A percentile compares a stretch with the other conserved stretches of the same genome.
phyloP scores from a whole-genome alignment of 2,113 vertebrate genomes.

The Chionis minor region DNA sequence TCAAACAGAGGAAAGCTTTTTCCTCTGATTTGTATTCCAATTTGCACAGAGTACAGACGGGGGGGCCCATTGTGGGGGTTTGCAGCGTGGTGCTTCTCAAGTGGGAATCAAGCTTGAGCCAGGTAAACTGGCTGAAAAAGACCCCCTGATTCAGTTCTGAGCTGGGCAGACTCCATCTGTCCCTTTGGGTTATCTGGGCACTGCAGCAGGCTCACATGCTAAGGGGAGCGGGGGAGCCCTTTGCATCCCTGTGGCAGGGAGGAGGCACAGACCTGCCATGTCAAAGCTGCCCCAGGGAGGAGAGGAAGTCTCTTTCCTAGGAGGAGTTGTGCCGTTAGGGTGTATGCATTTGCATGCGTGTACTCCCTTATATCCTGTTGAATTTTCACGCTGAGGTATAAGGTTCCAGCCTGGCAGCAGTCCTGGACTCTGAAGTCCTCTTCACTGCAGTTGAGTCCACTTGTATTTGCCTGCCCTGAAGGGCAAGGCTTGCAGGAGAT shows the following conservation, averaged over 20 bases:
- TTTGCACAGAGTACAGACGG: slow-evolving; percentile 66
- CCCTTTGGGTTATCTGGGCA: neutral
- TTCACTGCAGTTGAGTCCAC: neutral
- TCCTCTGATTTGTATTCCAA: slow-evolving; percentile 81
- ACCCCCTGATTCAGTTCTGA: neutral
- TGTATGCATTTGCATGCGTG: neutral
- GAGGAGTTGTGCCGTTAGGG: neutral
- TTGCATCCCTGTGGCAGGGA: neutral
- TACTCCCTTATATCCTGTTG: neutral
- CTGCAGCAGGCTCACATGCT: neutral
- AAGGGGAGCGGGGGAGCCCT: neutral
- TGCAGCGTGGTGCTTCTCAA: neutral
- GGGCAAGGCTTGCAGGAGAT: neutral
- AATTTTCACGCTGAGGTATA: neutral
- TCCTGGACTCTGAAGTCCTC: neutral
- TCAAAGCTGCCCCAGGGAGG: neutral
- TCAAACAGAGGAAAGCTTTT: slow-evolving; percentile 79
- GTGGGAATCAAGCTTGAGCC: neutral
- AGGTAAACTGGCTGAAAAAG: neutral
- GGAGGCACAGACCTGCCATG: neutral
- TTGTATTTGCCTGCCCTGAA: neutral
- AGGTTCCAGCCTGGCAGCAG: neutral
- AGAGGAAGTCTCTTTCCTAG: neutral
- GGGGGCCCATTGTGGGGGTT: neutral
- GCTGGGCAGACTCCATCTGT: neutral